Evolutionary conservation across 2,113 vertebrate species (phyloP).

Genomic region (Larimichthys polyactis): DNA sequence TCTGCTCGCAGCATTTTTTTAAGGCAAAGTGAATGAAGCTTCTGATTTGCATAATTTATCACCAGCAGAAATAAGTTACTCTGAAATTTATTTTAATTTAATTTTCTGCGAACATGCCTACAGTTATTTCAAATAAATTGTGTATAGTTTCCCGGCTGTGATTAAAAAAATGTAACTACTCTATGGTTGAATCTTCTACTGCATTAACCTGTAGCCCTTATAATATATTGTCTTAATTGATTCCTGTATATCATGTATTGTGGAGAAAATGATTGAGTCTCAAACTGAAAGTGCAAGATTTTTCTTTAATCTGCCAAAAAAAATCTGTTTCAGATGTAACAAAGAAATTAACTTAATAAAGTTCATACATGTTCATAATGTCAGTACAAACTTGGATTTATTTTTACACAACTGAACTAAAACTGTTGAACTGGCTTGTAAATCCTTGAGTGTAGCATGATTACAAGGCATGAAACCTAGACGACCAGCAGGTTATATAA

Average conservation of each 20-base stretch:
- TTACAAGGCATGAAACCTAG: background rate
- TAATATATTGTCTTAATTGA: background rate
- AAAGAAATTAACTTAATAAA: constrained; percentile 33
- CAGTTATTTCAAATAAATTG: background rate
- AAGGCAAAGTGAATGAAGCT: too few species aligned
- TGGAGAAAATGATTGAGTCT: background rate
- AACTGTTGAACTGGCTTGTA: background rate
- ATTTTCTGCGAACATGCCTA: too few species aligned
- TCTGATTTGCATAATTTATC: too few species aligned
- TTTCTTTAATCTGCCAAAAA: constrained; percentile 26
- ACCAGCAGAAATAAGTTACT: background rate
- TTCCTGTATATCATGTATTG: background rate
- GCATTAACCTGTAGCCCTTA: background rate
- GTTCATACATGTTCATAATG: background rate
- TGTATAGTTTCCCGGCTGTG: background rate
- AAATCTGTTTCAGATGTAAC: background rate
- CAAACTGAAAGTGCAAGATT: background rate
- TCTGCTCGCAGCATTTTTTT: too few species aligned
- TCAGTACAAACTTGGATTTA: background rate
- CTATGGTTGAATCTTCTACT: background rate
- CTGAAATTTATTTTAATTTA: background rate
- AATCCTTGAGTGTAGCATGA: background rate
- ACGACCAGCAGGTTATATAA: background rate
- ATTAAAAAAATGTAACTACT: background rate
- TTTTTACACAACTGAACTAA: constrained; percentile 9